Base-by-base conservation (phyloP, 1,140 invertebrate genomes). In the Drosophila murphyi region DNA sequence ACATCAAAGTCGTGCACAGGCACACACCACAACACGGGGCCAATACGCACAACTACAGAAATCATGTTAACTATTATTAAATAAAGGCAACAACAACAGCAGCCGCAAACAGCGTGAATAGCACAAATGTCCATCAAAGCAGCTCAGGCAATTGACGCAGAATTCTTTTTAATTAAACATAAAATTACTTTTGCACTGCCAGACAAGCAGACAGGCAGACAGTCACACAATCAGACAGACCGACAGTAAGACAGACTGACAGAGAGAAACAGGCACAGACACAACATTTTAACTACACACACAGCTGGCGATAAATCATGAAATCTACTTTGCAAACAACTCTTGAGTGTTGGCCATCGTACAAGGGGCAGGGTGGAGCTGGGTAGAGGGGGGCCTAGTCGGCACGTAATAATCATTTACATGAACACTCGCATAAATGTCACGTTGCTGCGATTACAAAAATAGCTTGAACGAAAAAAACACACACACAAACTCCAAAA, bases 361-460 rank as follows among this genome's bases (percentile, higher is more conserved):
- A 20, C 20, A 20, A 12, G 1, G 35, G 20, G 20, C 0, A 31
- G 34, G 12, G 28, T 34, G n/a, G 20, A 20, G 20, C 20, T 20
- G 20, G 39, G 61, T 29, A 43, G 67, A 35, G 76, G 34, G 55
- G 77, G 63, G 54, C 35, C 43, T 59, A 50, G 60, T 60, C 76
- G 80, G 83, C 80, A 89, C 85, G 85, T 89, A 88, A 88, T 88
- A 88, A 88, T 88, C 80, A 88, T 88, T 88, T 88, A 88, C 85
- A 88, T 88, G 85, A 87, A 88, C 85, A 89, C 85, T 88, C 85
- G 85, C 85, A 89, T 88, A 88, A 88, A 88, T 88, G 85, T 88
- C 85, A 88, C 85, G 85, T 89, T 85, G 85, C 74, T 77, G 73
- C 85, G 75, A 80, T 89, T 89, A 85, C 83, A 88, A 89, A 89